Base-by-base conservation (phyloP, 2,888 invertebrate genomes). In the Laothoe populi region DNA sequence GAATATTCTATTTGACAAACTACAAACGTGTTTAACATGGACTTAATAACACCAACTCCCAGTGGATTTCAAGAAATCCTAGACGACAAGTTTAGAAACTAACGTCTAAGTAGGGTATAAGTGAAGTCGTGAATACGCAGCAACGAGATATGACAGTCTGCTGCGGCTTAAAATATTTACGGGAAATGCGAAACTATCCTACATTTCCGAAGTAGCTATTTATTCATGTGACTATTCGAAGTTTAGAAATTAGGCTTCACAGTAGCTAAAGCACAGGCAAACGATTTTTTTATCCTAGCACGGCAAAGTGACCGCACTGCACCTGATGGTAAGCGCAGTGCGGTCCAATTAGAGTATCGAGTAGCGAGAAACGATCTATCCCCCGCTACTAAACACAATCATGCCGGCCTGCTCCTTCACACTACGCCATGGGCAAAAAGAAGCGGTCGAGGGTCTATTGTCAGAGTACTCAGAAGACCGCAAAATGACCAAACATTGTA, bases 11-110 rank as follows among this genome's bases (percentile, higher is more conserved):
- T 2, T 31, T 31, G 31, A 31, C 19, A 44, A 44, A 44, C 44
- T 19, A 7, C 7, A 44, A n/a, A n/a, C n/a, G n/a, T n/a, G n/a
- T n/a, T 19, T 44, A 44, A 44, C 19, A 35, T 19, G 19, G 35
- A 35, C 31, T 16, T 53, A 35, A 35, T 21, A 53, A 49, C 11
- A 31, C 31, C 53, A 21, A 35, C 53, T 53, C 53, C 19, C 53
- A 24, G 8, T 44, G 2, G 44, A 8, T 44, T 10, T 2, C 19
- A 19, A 44, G 8, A 19, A 44, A 44, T 44, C 19, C 44, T 44
- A 44, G 44, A 1, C 8, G 44, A 44, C 44, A 44, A 44, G 19
- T 44, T 44, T 44, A 44, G 44, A 44, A 44, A 44, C 19, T 44
- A 19, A 44, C 44, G 19, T 44, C 44, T 19, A 44, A 44, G 19